Percentiles rank a stretch among this genome's conserved stretches.
Evolutionary conservation across 2,888 invertebrate species (phyloP).

Genomic region (Cataglyphis albicans): DNA sequence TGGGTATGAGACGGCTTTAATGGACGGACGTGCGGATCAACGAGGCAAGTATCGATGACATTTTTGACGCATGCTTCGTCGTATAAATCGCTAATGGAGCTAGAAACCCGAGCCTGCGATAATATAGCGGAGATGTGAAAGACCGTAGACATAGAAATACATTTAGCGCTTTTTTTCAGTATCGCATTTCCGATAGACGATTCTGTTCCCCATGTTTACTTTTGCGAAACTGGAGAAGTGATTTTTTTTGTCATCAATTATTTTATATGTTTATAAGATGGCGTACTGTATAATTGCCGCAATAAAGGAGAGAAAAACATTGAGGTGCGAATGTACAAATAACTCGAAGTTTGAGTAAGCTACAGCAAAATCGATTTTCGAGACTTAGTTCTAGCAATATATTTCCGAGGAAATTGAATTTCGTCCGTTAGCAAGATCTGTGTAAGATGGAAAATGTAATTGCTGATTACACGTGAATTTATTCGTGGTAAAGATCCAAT

Average conservation of each 20-base stretch:
- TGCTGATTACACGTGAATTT: conserved; percentile 36
- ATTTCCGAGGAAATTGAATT: conserved; percentile 54
- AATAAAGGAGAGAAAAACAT: not conserved
- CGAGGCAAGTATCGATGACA: conserved; percentile 27
- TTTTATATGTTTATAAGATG: not conserved
- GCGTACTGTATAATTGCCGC: not conserved
- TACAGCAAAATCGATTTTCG: conserved; percentile 22
- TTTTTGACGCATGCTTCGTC: conserved; percentile 54
- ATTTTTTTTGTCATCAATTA: conserved; percentile 13
- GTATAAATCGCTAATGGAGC: conserved; percentile 64
- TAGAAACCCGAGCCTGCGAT: conserved; percentile 55
- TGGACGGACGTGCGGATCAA: conserved; percentile 42
- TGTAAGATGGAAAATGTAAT: conserved; percentile 31
- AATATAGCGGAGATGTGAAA: conserved; percentile 15
- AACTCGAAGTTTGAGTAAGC: not conserved
- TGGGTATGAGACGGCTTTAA: conserved; percentile 11
- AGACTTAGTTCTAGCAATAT: conserved; percentile 11
- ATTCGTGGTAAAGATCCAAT: not conserved
- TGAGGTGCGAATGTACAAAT: not conserved
- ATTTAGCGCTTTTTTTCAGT: conserved; percentile 12
- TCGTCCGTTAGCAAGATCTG: conserved; percentile 4
- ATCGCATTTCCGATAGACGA: not conserved
- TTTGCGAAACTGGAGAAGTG: not conserved
- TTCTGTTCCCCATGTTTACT: not conserved
- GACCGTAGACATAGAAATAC: conserved; percentile 9